Evolutionary conservation across 2,113 vertebrate genomes (phyloP), one percentile per base, ranked within the genome.

Genomic region (Chloropsis hardwickii): DNA sequence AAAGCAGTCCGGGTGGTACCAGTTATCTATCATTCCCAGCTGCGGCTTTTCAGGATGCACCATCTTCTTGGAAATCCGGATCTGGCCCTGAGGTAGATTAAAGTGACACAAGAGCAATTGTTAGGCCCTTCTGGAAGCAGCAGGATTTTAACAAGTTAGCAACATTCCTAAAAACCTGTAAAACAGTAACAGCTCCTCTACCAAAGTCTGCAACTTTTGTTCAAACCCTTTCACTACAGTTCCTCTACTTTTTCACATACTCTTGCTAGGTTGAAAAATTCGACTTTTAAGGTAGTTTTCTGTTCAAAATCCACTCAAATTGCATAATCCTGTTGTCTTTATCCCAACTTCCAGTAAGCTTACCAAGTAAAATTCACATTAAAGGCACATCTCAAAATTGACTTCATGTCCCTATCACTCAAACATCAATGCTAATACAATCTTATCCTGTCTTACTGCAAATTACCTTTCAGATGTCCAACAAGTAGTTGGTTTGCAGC

Each of bases 1-100:
- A 10, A 99, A 99, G 97, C 99, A 99, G 51, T 97, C 94, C 0
- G 98, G 99, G 96, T 99, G 99, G 98, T 99, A 99, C 99, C 99
- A 99, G 95, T 99, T 99, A 95, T 99, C 99, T 2, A 99, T 99
- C 98, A 99, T 98, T 33, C 99, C 99, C 97, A 99, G 97, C 88
- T 99, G 99, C 0, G 99, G 99, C 96, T 99, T 99, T 86, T 99
- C 99, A 1, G 99, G 98, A 95, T 99, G 98, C 90, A 99, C 97
- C 16, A 98, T 98, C 97, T 99, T 99, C 98, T 99, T 99, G 37
- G 99, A 99, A 71, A 99, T 97, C 29, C 99, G 98, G 47, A 99
- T 98, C 80, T 99, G 99, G 91, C 99, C 99, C 99, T 99, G 92
- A 12, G 37, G 61, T 14, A 56, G 56, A 62, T 29, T 70, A 31